Percentiles rank a stretch among this genome's conserved stretches.
Conservation (phyloP, 2,888 invertebrate species). For the Hirudinaria manillensis region DNA sequence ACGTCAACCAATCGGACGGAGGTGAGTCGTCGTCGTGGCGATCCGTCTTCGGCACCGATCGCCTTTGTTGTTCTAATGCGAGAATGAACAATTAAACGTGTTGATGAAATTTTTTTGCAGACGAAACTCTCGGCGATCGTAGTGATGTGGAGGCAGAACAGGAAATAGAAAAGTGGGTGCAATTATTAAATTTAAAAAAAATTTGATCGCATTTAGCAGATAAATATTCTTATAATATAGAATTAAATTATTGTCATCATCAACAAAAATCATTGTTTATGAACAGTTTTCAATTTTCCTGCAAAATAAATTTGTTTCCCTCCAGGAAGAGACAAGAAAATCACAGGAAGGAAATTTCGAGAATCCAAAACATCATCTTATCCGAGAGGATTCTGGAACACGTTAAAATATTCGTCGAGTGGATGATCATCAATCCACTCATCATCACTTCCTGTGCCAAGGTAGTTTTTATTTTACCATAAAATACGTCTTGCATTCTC, state of each 20-base stretch:
- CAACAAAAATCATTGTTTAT: too few relatives aligned
- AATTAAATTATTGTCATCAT: too few relatives aligned
- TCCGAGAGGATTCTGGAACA: conserved; percentile 5
- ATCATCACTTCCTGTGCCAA: conserved; percentile 60
- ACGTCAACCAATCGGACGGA: conserved; percentile 50
- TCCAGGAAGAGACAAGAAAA: neutral
- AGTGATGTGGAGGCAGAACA: neutral
- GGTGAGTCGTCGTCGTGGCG: conserved; percentile 39
- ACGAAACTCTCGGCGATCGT: neutral
- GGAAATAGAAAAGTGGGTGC: neutral
- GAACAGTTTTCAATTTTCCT: too few relatives aligned
- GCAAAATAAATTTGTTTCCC: too few relatives aligned
- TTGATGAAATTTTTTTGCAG: neutral
- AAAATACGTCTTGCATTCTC: neutral
- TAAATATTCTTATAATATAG: too few relatives aligned
- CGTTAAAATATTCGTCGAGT: conserved; percentile 74
- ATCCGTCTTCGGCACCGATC: neutral
- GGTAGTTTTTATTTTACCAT: conserved; percentile 40
- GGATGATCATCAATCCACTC: conserved; percentile 73
- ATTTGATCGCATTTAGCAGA: too few relatives aligned
- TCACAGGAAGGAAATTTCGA: neutral
- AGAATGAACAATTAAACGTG: neutral
- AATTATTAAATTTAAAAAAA: neutral
- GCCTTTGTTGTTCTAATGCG: neutral
- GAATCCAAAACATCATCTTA: neutral